phyloP scores from a whole-genome alignment of 2,797 vertebrate genomes.

The Amblyraja radiata region DNA sequence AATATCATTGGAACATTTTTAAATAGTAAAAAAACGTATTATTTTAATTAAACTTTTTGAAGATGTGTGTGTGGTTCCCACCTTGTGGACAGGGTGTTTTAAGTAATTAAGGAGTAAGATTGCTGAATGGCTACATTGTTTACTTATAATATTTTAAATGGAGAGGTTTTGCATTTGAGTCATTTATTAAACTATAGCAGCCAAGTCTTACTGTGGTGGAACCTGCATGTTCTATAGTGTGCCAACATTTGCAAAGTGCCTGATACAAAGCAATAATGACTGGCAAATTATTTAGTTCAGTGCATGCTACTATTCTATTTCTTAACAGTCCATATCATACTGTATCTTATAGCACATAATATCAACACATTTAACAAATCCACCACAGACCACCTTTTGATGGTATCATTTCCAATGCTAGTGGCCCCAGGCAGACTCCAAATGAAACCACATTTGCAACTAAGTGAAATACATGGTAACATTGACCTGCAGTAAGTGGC shows the following conservation, averaged over 20 bases:
- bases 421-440: neutral
- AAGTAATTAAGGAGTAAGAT: neutral
- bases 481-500: neutral
- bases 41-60: neutral
- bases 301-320: neutral
- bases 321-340: neutral
- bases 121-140: neutral
- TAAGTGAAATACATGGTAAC: neutral
- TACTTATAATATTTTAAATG: neutral
- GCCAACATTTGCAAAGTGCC: neutral
- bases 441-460: neutral
- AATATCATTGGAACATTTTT: neutral
- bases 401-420: neutral
- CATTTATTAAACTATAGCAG: neutral
- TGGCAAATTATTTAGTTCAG: neutral
- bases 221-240: neutral
- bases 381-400: neutral
- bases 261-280: neutral
- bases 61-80: neutral
- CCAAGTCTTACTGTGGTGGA: neutral
- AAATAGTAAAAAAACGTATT: constrained; percentile 4
- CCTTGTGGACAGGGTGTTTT: neutral
- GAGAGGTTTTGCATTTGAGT: neutral
- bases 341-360: neutral
- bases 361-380: constrained; percentile 6